Base-by-base conservation (phyloP, 2,113 vertebrate species). In the Nerophis ophidion region DNA sequence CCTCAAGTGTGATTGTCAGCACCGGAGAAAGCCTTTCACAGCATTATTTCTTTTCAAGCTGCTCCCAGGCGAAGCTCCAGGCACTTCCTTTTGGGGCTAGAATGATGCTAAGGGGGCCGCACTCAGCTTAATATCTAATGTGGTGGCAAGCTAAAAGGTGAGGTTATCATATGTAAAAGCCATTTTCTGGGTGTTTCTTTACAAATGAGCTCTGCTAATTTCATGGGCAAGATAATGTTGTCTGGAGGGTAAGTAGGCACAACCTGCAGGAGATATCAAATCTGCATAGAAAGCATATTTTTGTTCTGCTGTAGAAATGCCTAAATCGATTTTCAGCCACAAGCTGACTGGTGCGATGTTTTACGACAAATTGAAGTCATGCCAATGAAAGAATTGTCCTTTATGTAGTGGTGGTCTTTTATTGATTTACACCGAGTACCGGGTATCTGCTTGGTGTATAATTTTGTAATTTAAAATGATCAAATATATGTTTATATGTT, bases 11-110 rank as follows among this genome's bases (percentile, higher is more conserved):
- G 75, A 86, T 81, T 85, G 71, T 81, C 3, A 26, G 83, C 76
- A 74, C 67, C 68, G 14, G 69, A 84, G 82, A 74, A 68, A 82
- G 80, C 58, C 69, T 84, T 86, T 84, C 76, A 75, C 71, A 64
- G 71, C 62, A 79, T 74, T 73, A 85, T 82, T 83, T 84, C 80
- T 83, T 80, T 82, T 88, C 82, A 81, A 76, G 71, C 68, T 79
- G 75, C 68, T 81, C 68, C 59, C 68, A 61, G 85, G 78, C 81
- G 82, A 74, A 85, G 66, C 82, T 78, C 68, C 73, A 82, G 81
- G 78, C 81, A 60, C 17, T 75, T 84, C 68, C 75, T 80, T 74
- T 77, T 46, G 68, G 70, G 62, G 73, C 57, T 76, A 66, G 73
- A 80, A 81, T 74, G 36, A 74, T 14, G 48, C 78, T 83, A 64